phyloP scores from a whole-genome alignment of 2,888 invertebrate genomes.

The Metopia argyrocephala region DNA sequence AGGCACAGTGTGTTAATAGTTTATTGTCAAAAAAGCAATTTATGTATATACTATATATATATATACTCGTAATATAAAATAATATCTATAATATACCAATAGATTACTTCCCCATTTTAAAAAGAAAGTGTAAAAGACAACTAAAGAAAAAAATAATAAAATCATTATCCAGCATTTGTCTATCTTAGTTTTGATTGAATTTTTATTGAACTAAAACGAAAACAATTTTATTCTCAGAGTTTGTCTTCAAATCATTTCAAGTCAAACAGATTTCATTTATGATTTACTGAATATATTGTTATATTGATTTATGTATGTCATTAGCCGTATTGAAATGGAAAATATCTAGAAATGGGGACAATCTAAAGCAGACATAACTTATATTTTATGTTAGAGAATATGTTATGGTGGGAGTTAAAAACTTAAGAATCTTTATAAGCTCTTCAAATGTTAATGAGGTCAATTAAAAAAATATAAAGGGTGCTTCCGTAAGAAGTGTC shows the following conservation, averaged over 20 bases:
- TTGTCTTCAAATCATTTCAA: background rate
- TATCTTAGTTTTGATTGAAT: background rate
- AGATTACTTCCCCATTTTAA: background rate
- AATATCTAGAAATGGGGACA: background rate
- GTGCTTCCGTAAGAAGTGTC: too few relatives aligned
- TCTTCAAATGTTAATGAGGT: too few relatives aligned
- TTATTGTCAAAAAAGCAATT: constrained; percentile 38
- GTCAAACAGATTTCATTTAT: background rate
- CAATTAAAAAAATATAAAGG: too few relatives aligned
- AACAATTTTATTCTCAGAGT: background rate
- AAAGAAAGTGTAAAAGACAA: background rate
- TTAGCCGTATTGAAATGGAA: background rate
- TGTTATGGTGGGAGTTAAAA: too few relatives aligned
- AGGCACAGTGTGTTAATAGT: constrained; percentile 47
- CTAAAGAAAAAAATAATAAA: too few relatives aligned
- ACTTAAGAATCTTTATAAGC: too few relatives aligned
- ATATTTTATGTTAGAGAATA: too few relatives aligned
- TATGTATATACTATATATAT: too few relatives aligned
- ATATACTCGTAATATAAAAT: too few relatives aligned
- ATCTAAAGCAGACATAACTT: too few relatives aligned
- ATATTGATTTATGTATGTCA: background rate
- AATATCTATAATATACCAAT: background rate
- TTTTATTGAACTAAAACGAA: background rate
- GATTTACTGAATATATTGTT: background rate
- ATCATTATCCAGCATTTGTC: background rate